Percentiles rank a stretch among this genome's conserved stretches.
These are phyloP conservation scores for Catostomus latipinnis DNA, from an alignment of 2,797 vertebrate genomes.

Conservation along the genomic window DNA sequence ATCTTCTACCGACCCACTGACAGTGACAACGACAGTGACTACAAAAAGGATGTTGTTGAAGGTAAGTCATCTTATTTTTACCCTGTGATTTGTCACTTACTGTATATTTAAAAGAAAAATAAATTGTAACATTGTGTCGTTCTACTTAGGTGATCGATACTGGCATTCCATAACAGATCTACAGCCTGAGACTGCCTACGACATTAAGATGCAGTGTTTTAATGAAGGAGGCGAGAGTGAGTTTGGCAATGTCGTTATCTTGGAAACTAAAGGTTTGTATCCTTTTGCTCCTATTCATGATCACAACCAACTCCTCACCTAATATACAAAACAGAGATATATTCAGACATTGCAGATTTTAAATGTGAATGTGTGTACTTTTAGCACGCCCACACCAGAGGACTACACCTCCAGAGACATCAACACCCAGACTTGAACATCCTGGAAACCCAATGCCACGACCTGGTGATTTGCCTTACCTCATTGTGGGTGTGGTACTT, in stretches of 20 bases:
- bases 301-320: neutral
- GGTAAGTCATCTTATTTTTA: constrained; percentile 71
- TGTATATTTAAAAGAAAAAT: neutral
- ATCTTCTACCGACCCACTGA: constrained; percentile 98
- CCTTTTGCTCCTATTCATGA: neutral
- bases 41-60: constrained; percentile 96
- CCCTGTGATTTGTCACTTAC: neutral
- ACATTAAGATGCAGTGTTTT: constrained; percentile 99
- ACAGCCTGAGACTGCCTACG: constrained; percentile 96
- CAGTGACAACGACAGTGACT: constrained; percentile 98
- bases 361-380: constrained; percentile 63
- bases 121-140: neutral
- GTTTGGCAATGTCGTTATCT: constrained; percentile 97
- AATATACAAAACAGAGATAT: neutral
- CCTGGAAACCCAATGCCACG: constrained; percentile 78
- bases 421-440: neutral
- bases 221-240: constrained; percentile 97
- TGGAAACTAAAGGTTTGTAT: constrained; percentile 93
- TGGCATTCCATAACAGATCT: constrained; percentile 97
- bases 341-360: constrained; percentile 6
- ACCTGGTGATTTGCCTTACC: constrained; percentile 91
- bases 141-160: constrained; percentile 84
- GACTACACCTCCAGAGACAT: constrained; percentile 74
- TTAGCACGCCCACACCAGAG: constrained; percentile 80
- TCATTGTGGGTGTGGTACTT: constrained; percentile 91